Evolutionary conservation across 2,797 vertebrate species (phyloP), one percentile per base, ranked within the genome.

Genomic region (Enteromius unitaeniatus): DNA sequence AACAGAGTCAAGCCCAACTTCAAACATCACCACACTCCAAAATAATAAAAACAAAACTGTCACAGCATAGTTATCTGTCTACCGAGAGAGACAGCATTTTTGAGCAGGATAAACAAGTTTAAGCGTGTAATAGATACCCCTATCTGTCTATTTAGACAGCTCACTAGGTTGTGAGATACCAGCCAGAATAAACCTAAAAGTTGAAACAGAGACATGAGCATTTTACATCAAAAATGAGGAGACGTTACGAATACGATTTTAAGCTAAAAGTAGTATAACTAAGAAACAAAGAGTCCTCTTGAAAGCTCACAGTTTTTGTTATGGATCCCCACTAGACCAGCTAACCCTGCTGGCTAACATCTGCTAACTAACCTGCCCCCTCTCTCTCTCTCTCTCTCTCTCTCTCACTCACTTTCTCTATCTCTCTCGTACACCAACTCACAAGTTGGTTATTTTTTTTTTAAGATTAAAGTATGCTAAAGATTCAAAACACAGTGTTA

Each of bases 301-400:
- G 8, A 58, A 60, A 77, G 19, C 23, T 45, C 17, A 3, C 7
- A 62, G 53, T 15, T 10, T 26, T 15, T 70, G 53, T 72, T 40
- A 5, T 64, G 81, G 17, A 51, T 40, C 40, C 45, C 13, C 19
- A 68, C 13, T 47, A 21, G 34, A 69, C 64, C 37, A 28, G 82
- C 70, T 82, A 76, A 82, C 72, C 65, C 75, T 15, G 72, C 51
- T 75, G 70, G 70, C 75, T 84, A 84, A 40, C 76, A 51, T 78
- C 42, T 78, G 82, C 82, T 78, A 62, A 78, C 82, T 78, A 62
- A 78, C 55, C 75, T 82, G 58, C 31, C 23, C 49, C 58, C 42
- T 64, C 80, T 15, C 58, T 26, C 55, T 42, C 72, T 28, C 40
- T 0, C 68, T 26, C 42, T 17, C 69, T 72, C 23, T 11, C 60